Conservation (phyloP, 2,888 invertebrate genomes). For the Agapostemon virescens region DNA sequence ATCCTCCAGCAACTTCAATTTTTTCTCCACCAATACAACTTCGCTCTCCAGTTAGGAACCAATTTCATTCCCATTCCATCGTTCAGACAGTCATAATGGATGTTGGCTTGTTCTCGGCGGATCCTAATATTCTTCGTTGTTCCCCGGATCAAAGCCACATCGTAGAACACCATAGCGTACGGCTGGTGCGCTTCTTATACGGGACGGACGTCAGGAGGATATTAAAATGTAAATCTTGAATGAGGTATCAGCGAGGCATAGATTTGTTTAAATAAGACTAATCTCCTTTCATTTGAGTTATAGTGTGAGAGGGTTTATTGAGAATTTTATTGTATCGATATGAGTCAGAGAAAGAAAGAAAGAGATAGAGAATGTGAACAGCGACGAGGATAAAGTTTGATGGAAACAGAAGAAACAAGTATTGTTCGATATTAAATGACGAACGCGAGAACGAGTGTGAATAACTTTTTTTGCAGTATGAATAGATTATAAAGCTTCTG, state of each 20-base stretch:
- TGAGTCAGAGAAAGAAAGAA: not conserved
- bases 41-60: not conserved
- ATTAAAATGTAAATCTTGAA: slow-evolving; percentile 1
- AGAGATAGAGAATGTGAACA: not conserved
- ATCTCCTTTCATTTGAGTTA: not conserved
- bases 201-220: not conserved
- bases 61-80: not conserved
- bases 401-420: too few relatives aligned
- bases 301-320: not conserved
- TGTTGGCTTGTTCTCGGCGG: not conserved
- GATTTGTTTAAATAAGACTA: not conserved
- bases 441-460: too few relatives aligned
- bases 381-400: too few relatives aligned
- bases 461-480: too few relatives aligned
- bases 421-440: too few relatives aligned
- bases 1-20: not conserved
- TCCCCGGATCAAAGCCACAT: not conserved
- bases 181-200: not conserved
- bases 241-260: not conserved
- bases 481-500: too few relatives aligned
- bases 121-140: not conserved
- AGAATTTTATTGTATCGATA: not conserved
- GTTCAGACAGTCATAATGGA: not conserved
- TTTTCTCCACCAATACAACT: not conserved
- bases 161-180: not conserved